Percentiles rank a stretch among this genome's conserved stretches.
phyloP scores from a whole-genome alignment of 2,113 vertebrate genomes.

The Oxygymnocypris stewartii region DNA sequence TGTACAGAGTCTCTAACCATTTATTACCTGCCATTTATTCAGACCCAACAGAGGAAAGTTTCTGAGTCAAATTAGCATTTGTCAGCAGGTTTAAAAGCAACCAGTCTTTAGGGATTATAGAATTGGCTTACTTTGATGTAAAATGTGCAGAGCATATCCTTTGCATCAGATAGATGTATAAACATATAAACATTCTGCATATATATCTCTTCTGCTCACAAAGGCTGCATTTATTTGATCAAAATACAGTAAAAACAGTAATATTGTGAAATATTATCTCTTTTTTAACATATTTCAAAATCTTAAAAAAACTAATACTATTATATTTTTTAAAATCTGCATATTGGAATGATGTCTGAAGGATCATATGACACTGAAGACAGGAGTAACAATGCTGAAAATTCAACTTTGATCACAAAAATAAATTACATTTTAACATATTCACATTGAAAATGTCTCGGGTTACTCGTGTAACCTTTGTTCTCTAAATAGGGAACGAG shows the following conservation, averaged over 20 bases:
- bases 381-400: too few relatives aligned
- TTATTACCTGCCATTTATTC: constrained; percentile 22
- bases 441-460: too few relatives aligned
- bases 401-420: too few relatives aligned
- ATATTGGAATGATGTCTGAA: not conserved
- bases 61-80: not conserved
- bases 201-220: not conserved
- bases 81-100: not conserved
- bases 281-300: not conserved
- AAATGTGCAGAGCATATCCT: not conserved
- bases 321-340: not conserved
- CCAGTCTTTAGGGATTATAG: not conserved
- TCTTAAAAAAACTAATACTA: not conserved
- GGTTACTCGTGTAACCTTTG: too few relatives aligned
- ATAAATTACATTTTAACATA: too few relatives aligned
- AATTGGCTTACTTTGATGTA: not conserved
- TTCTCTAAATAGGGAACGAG: too few relatives aligned
- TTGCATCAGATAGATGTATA: not conserved
- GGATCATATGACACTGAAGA: too few relatives aligned
- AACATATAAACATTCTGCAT: not conserved
- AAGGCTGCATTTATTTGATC: not conserved
- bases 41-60: constrained; percentile 1
- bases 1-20: constrained; percentile 2
- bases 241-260: not conserved
- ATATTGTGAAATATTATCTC: not conserved